phyloP scores from a whole-genome alignment of 1,140 invertebrate genomes.

The Archivesica marissinica region DNA sequence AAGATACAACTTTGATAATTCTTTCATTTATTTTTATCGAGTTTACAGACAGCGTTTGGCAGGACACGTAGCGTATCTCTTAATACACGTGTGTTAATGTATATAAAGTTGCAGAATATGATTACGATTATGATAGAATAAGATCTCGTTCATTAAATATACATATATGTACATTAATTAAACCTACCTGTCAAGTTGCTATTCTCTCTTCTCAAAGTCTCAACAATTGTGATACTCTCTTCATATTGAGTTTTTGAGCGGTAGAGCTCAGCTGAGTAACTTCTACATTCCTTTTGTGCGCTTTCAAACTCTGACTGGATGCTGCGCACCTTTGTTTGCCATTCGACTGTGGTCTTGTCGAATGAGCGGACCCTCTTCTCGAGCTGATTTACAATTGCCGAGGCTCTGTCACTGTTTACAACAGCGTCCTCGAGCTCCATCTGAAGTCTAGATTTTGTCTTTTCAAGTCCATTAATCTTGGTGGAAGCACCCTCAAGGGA shows the following conservation, averaged over 20 bases:
- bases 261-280: slow-evolving; percentile 99
- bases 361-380: slow-evolving; percentile 99
- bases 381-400: slow-evolving; percentile 96
- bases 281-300: slow-evolving; percentile 99
- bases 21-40: too few relatives aligned
- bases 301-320: slow-evolving; percentile 98
- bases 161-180: too few relatives aligned
- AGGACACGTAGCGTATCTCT: too few relatives aligned
- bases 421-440: slow-evolving; percentile 99
- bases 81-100: too few relatives aligned
- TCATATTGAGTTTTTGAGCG: slow-evolving; percentile 99
- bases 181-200: slow-evolving; percentile 95
- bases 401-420: slow-evolving; percentile 98
- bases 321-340: slow-evolving; percentile 99
- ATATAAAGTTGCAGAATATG: too few relatives aligned
- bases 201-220: slow-evolving; percentile 99
- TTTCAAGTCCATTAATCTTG: slow-evolving; percentile 97
- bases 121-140: too few relatives aligned
- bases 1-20: too few relatives aligned
- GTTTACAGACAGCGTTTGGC: too few relatives aligned
- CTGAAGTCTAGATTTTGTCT: slow-evolving; percentile 97
- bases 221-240: slow-evolving; percentile 97
- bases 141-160: too few relatives aligned
- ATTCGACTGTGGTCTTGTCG: slow-evolving; percentile 99
- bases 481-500: slow-evolving; percentile 95